Evolutionary conservation across 1,140 invertebrate genomes (phyloP), one percentile per base, ranked within the genome.

Genomic region (Lineus longissimus): DNA sequence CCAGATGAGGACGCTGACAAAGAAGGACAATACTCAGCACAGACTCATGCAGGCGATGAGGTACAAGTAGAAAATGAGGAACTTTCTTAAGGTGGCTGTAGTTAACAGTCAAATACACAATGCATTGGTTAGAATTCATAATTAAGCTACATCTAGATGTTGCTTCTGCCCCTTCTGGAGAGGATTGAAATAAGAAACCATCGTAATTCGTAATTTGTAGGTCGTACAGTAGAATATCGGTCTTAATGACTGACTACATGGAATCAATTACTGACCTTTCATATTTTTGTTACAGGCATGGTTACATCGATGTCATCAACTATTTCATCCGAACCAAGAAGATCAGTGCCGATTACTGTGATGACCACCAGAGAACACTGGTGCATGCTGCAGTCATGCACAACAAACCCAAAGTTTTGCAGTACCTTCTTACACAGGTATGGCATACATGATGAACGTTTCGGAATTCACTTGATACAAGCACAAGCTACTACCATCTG

Each of bases 311-410:
- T 70, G 79, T 81, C 1, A 65, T 81, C 2, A 74, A 80, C 59
- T 82, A 81, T 61, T 69, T 78, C 29, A 65, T 78, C n/a, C 55
- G 68, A 0, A 67, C 63, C 57, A 71, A 69, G 23, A 73, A 76
- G 62, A 68, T 77, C 2, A 67, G 70, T 61, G 55, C 72, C 0
- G 45, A 62, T 17, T 45, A 65, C 19, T 63, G 60, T 31, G 79
- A 82, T 55, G 54, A 55, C 11, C 73, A 80, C 59, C 55, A 70
- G 9, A 69, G 73, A 27, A 77, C 74, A 2, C 62, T 75, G n/a
- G 65, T 81, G 41, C 78, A 78, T 57, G 66, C 65, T n/a, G 76
- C 78, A 33, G 78, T 81, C 9, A 78, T 78, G 71, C 65, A 77
- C 61, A 79, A 78, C 55, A 73, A 78, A 58, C 64, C 70, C 29